Evolutionary conservation across 2,888 invertebrate species (phyloP), one percentile per base, ranked within the genome.

Genomic region (Xylota segnis): DNA sequence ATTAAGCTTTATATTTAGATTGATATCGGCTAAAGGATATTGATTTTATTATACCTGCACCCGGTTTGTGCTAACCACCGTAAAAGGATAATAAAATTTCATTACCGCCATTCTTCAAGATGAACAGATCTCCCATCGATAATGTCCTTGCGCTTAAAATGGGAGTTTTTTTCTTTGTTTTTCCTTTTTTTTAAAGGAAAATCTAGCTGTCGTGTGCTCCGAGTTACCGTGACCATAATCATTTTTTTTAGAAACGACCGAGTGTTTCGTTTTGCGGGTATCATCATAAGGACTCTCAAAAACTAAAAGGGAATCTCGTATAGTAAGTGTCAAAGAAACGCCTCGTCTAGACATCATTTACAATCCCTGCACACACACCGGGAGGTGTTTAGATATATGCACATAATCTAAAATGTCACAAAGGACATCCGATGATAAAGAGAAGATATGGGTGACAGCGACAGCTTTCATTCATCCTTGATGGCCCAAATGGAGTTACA

Each of bases 31-130:
- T 50, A 14, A 34, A 52, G 40, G 58, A 59, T 59, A 76, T 68
- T 68, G 66, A 76, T 68, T 59, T 68, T 66, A 59, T 52, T 76
- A 71, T 34, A 58, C 76, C 76, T 59, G 37, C 23, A 76, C 68
- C 18, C 56, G 37, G 37, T 45, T 66, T 56, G 34, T 65, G 56
- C 32, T 37, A 59, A 43, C 66, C 27, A 40, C 29, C 18, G 50
- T 9, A 47, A 45, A 59, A 12, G 68, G 14, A 50, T 66, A 18
- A 58, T 56, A 66, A 59, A 76, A 68, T 68, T 76, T 76, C 58
- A 76, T 59, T 59, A 52, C 58, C 47, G 29, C 29, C 54, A 12
- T 56, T 75, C 45, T 27, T 43, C 23, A 45, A 37, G 65, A 59
- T 59, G 18, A 59, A 37, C 37, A 4, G 2, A 40, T 56, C 29